phyloP scores from a whole-genome alignment of 2,797 vertebrate species.

The Sciaenops ocellatus region DNA sequence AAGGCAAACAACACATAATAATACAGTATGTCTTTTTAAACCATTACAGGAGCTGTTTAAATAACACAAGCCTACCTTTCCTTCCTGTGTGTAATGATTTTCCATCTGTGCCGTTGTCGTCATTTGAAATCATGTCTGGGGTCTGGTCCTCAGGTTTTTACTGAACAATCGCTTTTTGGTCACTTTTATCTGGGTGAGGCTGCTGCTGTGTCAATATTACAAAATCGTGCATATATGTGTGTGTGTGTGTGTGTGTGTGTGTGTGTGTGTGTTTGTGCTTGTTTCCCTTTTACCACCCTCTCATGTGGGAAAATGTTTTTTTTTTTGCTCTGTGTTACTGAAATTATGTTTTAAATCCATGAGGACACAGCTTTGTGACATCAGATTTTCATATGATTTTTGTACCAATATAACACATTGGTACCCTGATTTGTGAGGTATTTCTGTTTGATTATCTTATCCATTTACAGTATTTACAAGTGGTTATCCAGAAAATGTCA shows the following conservation, averaged over 20 bases:
- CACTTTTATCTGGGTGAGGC: constrained; percentile 7
- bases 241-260: not conserved
- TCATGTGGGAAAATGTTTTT: not conserved
- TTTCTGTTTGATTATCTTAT: not conserved
- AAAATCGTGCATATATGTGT: constrained; percentile 15
- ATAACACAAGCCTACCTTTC: constrained; percentile 17
- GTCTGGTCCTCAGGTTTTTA: not conserved
- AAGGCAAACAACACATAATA: not conserved
- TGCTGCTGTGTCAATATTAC: constrained; percentile 62
- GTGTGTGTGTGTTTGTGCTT: not conserved
- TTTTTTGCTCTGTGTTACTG: not conserved
- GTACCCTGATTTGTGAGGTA: not conserved
- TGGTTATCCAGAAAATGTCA: not conserved
- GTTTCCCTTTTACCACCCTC: not conserved
- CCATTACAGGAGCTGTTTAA: not conserved
- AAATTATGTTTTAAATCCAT: not conserved
- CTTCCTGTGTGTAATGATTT: not conserved
- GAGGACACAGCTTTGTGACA: not conserved
- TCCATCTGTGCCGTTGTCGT: constrained; percentile 5
- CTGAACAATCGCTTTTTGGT: not conserved
- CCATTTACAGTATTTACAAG: not conserved
- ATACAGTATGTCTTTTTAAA: not conserved
- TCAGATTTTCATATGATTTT: not conserved
- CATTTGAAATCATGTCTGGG: constrained; percentile 46
- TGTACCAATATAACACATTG: not conserved